Conservation (phyloP, 2,888 invertebrate genomes). For the Scelioninae gen. 1 region DNA sequence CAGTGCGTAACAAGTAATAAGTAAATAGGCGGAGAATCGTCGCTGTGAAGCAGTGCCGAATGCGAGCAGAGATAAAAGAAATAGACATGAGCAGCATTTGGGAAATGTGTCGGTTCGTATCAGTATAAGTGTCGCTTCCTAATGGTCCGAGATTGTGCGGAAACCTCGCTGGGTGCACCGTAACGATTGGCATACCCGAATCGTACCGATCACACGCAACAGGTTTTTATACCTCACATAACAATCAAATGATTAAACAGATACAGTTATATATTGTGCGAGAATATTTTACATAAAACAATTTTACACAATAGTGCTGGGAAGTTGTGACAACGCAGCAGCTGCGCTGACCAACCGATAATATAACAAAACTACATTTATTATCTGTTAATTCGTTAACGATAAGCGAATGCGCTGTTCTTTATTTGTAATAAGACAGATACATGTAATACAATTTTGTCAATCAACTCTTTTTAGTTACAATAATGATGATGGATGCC, state of each 20-base stretch:
- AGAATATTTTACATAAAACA: slow-evolving; percentile 83
- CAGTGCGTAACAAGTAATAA: no score
- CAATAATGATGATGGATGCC: slow-evolving; percentile 80
- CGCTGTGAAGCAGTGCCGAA: no score
- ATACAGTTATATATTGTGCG: slow-evolving; percentile 84
- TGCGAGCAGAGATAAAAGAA: no score
- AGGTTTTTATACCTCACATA: slow-evolving; percentile 84
- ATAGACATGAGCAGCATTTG: slow-evolving; percentile 20
- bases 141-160: slow-evolving; percentile 15
- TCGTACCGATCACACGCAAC: slow-evolving; percentile 75
- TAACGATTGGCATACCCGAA: slow-evolving; percentile 59
- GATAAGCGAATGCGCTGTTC: slow-evolving; percentile 80
- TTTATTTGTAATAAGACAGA: slow-evolving; percentile 66
- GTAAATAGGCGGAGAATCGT: no score
- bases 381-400: slow-evolving; percentile 81
- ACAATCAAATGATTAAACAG: slow-evolving; percentile 83
- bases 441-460: slow-evolving; percentile 69
- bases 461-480: slow-evolving; percentile 69
- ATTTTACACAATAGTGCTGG: slow-evolving; percentile 81
- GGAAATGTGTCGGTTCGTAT: slow-evolving; percentile 33
- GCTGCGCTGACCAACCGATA: slow-evolving; percentile 74
- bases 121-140: slow-evolving; percentile 61
- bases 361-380: slow-evolving; percentile 76
- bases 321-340: slow-evolving; percentile 73
- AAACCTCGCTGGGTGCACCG: slow-evolving; percentile 57